Evolutionary conservation across 1,140 invertebrate genomes (phyloP).

Genomic region (Pseudomyrmex sp.): DNA sequence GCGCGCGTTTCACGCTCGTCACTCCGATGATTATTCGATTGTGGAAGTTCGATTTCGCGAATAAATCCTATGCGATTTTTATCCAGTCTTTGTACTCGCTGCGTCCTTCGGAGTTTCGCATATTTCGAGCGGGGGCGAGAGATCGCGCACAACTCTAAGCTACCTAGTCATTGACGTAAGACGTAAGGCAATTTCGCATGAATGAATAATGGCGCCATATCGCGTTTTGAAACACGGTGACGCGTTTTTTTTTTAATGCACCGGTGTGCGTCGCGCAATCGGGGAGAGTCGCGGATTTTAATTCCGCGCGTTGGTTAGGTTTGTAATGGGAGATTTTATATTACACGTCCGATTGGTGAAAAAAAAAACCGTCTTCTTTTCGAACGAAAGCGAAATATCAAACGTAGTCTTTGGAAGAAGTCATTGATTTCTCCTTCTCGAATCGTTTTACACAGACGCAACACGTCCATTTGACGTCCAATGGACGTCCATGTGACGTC

Average conservation of each 20-base stretch:
- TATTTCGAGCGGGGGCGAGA: not conserved
- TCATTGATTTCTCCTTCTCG: not conserved
- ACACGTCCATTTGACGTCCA: too few species aligned
- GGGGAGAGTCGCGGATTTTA: not conserved
- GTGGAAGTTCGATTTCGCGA: not conserved
- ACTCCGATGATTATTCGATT: not conserved
- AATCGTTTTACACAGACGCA: too few species aligned
- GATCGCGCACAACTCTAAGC: constrained; percentile 20
- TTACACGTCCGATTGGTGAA: not conserved
- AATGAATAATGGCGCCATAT: constrained; percentile 78
- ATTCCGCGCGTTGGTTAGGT: not conserved
- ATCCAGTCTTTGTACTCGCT: too few species aligned
- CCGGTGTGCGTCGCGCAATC: constrained; percentile 18
- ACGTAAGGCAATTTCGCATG: constrained; percentile 66
- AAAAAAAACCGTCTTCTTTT: not conserved
- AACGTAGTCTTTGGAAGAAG: not conserved
- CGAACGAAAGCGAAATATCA: too few species aligned
- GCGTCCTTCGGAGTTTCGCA: not conserved
- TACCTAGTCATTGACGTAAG: constrained; percentile 69
- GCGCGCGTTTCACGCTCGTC: not conserved
- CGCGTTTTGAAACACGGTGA: constrained; percentile 69
- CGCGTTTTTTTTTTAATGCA: constrained; percentile 41
- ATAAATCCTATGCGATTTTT: too few species aligned
- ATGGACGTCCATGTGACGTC: too few species aligned
- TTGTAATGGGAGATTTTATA: not conserved